Percentiles rank a stretch among this genome's conserved stretches.
Conservation (phyloP, 2,888 invertebrate species). For the Nomada ferruginata region DNA sequence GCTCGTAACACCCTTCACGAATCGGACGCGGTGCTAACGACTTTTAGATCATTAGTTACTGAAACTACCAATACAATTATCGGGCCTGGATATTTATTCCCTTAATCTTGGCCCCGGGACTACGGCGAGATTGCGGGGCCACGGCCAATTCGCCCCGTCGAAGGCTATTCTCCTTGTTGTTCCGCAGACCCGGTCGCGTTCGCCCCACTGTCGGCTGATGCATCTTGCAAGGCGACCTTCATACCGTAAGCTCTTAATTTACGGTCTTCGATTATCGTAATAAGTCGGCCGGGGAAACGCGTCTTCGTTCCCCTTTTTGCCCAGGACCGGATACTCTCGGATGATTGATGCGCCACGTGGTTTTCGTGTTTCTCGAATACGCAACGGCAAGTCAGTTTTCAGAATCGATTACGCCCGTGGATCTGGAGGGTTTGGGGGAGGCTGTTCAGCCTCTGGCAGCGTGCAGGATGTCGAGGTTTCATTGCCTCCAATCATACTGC, state of each 20-base stretch:
- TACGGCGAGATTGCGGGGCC: constrained; percentile 75
- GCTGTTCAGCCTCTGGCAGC: not conserved
- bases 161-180: constrained; percentile 54
- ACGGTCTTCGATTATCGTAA: constrained; percentile 65
- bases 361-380: constrained; percentile 22
- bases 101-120: constrained; percentile 78
- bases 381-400: constrained; percentile 9
- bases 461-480: not conserved
- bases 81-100: constrained; percentile 82
- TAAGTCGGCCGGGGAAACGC: constrained; percentile 37
- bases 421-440: no score
- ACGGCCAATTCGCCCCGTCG: constrained; percentile 72
- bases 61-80: constrained; percentile 84
- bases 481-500: no score
- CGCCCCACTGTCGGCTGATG: constrained; percentile 6
- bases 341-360: constrained; percentile 58
- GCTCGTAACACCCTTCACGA: constrained; percentile 72
- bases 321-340: not conserved
- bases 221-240: constrained; percentile 50
- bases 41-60: constrained; percentile 84
- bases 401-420: not conserved
- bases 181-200: constrained; percentile 39
- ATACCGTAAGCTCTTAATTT: constrained; percentile 66
- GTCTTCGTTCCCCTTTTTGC: not conserved
- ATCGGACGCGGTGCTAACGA: constrained; percentile 80